phyloP scores from a whole-genome alignment of 1,140 invertebrate genomes.

The Drosophila persimilis region DNA sequence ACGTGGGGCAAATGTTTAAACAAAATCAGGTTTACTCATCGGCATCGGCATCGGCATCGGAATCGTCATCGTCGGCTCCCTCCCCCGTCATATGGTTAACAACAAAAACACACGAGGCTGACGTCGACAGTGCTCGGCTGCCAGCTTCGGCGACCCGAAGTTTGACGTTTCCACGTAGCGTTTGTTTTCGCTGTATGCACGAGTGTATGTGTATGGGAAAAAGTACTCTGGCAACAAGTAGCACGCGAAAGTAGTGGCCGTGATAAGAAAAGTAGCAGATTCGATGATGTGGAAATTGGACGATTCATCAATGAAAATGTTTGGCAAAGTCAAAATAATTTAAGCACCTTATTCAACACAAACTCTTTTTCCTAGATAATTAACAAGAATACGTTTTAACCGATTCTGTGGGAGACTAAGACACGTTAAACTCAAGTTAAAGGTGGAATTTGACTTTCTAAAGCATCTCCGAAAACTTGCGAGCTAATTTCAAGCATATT shows the following conservation, averaged over 20 bases:
- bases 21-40: constrained; percentile 50
- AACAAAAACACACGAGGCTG: constrained; percentile 60
- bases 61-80: constrained; percentile 12
- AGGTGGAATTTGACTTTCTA: too few species aligned
- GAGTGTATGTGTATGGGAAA: constrained; percentile 26
- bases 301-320: constrained; percentile 57
- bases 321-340: neutral
- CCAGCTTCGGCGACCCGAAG: constrained; percentile 57
- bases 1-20: constrained; percentile 37
- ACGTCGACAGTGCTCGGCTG: constrained; percentile 44
- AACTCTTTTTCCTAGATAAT: too few species aligned
- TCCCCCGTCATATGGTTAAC: constrained; percentile 36
- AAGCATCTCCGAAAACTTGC: too few species aligned
- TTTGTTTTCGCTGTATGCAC: constrained; percentile 34
- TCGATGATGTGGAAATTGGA: neutral
- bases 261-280: constrained; percentile 68
- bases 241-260: constrained; percentile 23
- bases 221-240: constrained; percentile 71
- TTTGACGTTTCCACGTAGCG: constrained; percentile 76
- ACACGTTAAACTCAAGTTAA: too few species aligned
- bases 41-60: constrained; percentile 5
- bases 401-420: too few species aligned
- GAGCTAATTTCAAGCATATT: neutral
- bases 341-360: neutral
- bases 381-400: too few species aligned